Evolutionary conservation across 2,113 vertebrate genomes (phyloP), one percentile per base, ranked within the genome.

Genomic region (Progne subis): DNA sequence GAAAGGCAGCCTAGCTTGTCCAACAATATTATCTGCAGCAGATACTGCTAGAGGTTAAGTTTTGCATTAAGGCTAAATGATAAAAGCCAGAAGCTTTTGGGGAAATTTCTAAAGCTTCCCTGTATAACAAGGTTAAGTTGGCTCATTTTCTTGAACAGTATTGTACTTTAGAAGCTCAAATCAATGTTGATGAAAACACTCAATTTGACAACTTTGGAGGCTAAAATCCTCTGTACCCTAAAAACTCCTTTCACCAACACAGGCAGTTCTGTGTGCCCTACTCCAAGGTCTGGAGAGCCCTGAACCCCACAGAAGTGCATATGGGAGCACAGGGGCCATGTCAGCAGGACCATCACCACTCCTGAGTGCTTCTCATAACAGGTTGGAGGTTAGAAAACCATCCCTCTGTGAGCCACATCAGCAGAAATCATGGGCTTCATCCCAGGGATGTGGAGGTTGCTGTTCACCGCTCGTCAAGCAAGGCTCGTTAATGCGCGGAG

Each of bases 1-100:
- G 91, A 95, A 95, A 94, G 82, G 61, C 92, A 65, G 85, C 63
- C 64, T 31, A 47, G 50, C 80, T 87, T 92, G 85, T 97, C 93
- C 93, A 94, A 83, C 77, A 89, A 10, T 68, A 75, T 90, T 85
- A 95, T 88, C 79, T 71, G 82, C 75, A 86, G 70, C 72, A 43
- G 37, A 77, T 29, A 55, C 28, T 88, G 86, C 84, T 92, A 14
- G 88, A 86, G 86, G 72, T 95, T 82, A 81, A 57, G 37, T 63
- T 90, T 82, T 60, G 69, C 55, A 49, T 77, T 83, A 55, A 71
- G 46, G 69, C 63, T 69, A 56, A 88, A 47, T 23, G 34, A 47
- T 37, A 64, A 63, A 82, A 83, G 82, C 44, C 57, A 70, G 65
- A 41, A 65, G 32, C 16, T 70, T 71, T 50, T 14, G 65, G 34